Evolutionary conservation across 2,888 invertebrate species (phyloP), one percentile per base, ranked within the genome.

Genomic region (Apeira syringaria): DNA sequence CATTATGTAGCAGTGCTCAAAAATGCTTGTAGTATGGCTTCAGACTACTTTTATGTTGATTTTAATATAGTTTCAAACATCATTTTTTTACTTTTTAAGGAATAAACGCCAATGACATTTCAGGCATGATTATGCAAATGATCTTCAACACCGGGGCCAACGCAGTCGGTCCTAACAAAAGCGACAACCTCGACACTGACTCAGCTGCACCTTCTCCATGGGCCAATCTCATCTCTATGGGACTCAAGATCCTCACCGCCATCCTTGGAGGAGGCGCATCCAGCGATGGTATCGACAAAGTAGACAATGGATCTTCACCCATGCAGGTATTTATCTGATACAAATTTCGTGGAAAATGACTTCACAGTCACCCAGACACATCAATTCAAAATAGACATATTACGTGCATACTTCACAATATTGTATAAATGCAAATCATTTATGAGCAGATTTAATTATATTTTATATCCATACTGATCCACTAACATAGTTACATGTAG

Each of bases 251-350:
- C 66, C 91, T 97, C 51, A 95, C 96, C 15, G 95, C 96, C 22
- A 91, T 97, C 59, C 90, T 97, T 42, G 96, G 96, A 34, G 95
- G 95, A 46, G 94, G 94, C 20, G 94, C 92, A 20, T 93, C 93
- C 29, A 93, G 92, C 63, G 96, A 96, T 70, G 96, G 96, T 43
- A 96, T 97, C 78, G 97, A 97, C 80, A 97, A 97, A 85, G 96
- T 97, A 43, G 97, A 97, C 85, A 96, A 96, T 75, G 95, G 94
- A 68, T 94, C 94, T 52, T 94, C 94, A 9, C 96, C 97, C 47
- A 95, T 97, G 94, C 97, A 96, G 95, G 97, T 97, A 92, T 73
- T 47, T 27, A 33, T 22, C 24, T 22, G 7, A 40, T 24, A 47
- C 22, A 20, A 17, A 25, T 32, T 22, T 42, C 25, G 38, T 38